Evolutionary conservation across 1,140 invertebrate species (phyloP).

Genomic region (Eufriesea mexicana): DNA sequence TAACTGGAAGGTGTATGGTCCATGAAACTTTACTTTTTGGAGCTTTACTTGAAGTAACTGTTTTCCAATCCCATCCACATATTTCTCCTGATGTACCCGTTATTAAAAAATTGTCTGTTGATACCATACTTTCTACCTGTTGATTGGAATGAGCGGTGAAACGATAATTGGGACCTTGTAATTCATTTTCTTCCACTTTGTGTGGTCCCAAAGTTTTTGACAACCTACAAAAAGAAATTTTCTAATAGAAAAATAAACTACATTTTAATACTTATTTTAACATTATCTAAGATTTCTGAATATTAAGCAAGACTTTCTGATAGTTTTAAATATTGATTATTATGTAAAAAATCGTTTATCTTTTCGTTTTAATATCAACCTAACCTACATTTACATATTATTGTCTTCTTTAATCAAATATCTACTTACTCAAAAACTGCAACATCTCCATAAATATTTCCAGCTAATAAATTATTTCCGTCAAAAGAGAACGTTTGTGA

Average conservation of each 20-base stretch:
- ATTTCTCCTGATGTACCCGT: slow-evolving; percentile 89
- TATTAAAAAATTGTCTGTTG: slow-evolving; percentile 88
- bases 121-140: slow-evolving; percentile 88
- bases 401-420: background rate
- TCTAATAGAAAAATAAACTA: slow-evolving; percentile 1
- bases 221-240: slow-evolving; percentile 80
- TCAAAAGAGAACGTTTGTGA: slow-evolving; percentile 91
- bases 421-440: slow-evolving; percentile 90
- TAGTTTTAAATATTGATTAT: background rate
- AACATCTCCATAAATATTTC: slow-evolving; percentile 92
- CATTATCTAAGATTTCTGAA: background rate
- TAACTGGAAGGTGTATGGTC: slow-evolving; percentile 87
- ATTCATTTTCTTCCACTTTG: slow-evolving; percentile 81
- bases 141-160: slow-evolving; percentile 84
- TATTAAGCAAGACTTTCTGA: background rate
- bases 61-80: slow-evolving; percentile 89
- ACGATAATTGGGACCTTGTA: slow-evolving; percentile 83
- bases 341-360: background rate
- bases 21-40: slow-evolving; percentile 85
- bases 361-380: background rate
- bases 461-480: slow-evolving; percentile 90
- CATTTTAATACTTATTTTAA: slow-evolving; percentile 21
- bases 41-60: slow-evolving; percentile 85
- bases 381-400: slow-evolving; percentile 26
- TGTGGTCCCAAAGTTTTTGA: slow-evolving; percentile 83